Conservation (phyloP, 2,113 vertebrate genomes). For the Nesoenas mayeri region DNA sequence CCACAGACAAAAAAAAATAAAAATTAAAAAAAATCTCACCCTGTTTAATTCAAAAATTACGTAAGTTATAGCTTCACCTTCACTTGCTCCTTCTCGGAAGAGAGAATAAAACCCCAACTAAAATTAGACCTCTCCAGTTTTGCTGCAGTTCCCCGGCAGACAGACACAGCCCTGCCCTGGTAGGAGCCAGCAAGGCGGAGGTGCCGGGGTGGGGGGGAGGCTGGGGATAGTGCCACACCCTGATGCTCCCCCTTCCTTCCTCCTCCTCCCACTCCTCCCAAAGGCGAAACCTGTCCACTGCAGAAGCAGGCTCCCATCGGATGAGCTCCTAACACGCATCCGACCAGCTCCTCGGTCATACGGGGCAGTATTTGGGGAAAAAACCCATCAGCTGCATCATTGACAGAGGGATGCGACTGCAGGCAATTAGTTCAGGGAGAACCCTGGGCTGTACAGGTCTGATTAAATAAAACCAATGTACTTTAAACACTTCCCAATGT, state of each 20-base stretch:
- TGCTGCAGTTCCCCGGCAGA: constrained; percentile 36
- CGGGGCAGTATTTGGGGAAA: neutral
- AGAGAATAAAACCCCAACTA: neutral
- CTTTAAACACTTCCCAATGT: neutral
- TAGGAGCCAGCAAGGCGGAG: constrained; percentile 17
- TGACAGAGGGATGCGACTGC: neutral
- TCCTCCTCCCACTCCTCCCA: neutral
- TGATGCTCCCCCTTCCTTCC: neutral
- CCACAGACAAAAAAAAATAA: neutral
- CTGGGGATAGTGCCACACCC: constrained; percentile 75
- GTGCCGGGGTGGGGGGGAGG: neutral
- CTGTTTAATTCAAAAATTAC: neutral
- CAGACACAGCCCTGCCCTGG: constrained; percentile 1
- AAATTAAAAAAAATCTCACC: neutral
- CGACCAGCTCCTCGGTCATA: neutral
- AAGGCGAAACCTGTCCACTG: constrained; percentile 7
- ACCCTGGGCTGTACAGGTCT: rapidly evolving
- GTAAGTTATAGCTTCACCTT: constrained; percentile 7
- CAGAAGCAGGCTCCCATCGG: neutral
- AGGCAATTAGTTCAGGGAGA: neutral
- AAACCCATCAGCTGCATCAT: neutral
- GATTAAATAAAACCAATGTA: neutral
- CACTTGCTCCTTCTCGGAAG: constrained; percentile 1
- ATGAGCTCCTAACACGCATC: neutral
- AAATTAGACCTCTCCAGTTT: constrained; percentile 26